phyloP scores from a whole-genome alignment of 92 coral and sea anemone species.

The Umimayanthus kanabou region DNA sequence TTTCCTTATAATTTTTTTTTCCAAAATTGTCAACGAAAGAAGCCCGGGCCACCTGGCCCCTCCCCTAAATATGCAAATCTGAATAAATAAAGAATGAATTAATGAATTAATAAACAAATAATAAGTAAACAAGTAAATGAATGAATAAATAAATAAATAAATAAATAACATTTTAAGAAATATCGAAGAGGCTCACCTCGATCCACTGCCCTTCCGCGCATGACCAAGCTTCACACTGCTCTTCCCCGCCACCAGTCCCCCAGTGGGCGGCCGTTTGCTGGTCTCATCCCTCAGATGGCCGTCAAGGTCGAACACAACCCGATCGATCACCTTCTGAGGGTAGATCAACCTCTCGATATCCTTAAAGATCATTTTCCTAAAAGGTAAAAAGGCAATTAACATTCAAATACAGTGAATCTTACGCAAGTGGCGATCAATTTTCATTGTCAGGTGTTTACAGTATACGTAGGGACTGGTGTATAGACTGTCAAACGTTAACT shows the following conservation, averaged over 20 bases:
- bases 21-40: too few relatives aligned
- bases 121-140: too few relatives aligned
- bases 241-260: slow-evolving; percentile 4
- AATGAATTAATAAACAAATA: too few relatives aligned
- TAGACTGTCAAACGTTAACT: too few relatives aligned
- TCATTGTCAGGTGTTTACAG: too few relatives aligned
- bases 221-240: slow-evolving; percentile 42
- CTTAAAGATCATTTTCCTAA: slow-evolving; percentile 87
- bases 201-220: slow-evolving; percentile 45
- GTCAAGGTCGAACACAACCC: slow-evolving; percentile 91
- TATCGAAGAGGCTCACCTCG: slow-evolving; percentile 42
- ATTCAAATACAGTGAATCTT: background rate
- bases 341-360: slow-evolving; percentile 91
- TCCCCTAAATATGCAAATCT: too few relatives aligned
- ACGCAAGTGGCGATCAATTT: background rate
- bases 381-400: background rate
- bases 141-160: too few relatives aligned
- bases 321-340: slow-evolving; percentile 78
- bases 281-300: slow-evolving; percentile 50
- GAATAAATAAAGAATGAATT: too few relatives aligned
- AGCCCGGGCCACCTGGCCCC: too few relatives aligned
- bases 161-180: too few relatives aligned
- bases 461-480: too few relatives aligned
- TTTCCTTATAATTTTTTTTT: too few relatives aligned
- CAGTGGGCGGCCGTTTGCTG: slow-evolving; percentile 18